These are phyloP conservation scores for Damaliscus lunatus DNA, from an alignment of 2,113 vertebrate species.

Conservation along the genomic window DNA sequence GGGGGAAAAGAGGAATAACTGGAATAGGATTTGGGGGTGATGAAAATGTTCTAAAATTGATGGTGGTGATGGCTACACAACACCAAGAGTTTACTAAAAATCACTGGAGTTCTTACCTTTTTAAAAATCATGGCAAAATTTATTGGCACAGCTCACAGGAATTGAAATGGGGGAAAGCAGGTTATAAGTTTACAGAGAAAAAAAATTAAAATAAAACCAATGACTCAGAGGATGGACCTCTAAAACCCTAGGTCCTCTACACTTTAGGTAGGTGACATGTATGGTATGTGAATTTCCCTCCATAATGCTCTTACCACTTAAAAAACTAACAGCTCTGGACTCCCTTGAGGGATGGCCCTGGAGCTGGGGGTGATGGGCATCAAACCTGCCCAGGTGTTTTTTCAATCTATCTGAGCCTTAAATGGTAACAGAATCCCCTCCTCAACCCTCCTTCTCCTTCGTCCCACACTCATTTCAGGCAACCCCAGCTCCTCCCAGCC, in stretches of 20 bases:
- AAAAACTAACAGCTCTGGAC: not conserved
- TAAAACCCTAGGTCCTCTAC: not conserved
- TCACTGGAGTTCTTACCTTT: not conserved
- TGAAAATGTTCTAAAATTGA: not conserved
- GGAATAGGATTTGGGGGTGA: not conserved
- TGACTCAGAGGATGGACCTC: constrained; percentile 32
- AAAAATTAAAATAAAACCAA: constrained; percentile 55
- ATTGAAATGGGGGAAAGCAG: constrained; percentile 70
- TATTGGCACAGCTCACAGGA: constrained; percentile 84
- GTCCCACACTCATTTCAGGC: too few relatives aligned
- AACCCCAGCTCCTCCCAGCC: not conserved
- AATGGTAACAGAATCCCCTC: not conserved
- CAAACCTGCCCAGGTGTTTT: not conserved
- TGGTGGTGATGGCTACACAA: not conserved
- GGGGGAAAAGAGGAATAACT: not conserved
- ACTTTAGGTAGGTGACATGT: not conserved
- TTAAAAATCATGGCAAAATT: constrained; percentile 81
- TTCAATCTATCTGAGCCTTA: not conserved
- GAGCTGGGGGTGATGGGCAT: not conserved
- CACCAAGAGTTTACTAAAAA: not conserved
- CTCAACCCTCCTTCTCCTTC: not conserved
- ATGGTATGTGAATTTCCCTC: not conserved
- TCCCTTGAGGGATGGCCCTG: not conserved
- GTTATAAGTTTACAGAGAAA: constrained; percentile 68
- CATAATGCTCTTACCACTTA: not conserved